Evolutionary conservation across 1,140 invertebrate species (phyloP), one percentile per base, ranked within the genome.

Genomic region (Eumeta japonica): DNA sequence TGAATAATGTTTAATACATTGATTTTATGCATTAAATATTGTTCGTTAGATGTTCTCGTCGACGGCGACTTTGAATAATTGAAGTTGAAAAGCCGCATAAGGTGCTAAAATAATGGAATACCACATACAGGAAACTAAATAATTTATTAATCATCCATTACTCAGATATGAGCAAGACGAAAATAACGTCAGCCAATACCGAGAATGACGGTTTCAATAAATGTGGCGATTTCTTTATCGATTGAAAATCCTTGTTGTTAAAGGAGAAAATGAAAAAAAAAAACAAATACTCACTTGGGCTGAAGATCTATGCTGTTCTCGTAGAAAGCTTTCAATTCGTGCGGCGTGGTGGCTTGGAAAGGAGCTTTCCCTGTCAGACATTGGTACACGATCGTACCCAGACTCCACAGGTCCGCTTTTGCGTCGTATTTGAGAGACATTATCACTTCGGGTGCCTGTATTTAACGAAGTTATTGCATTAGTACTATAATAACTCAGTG

Each of bases 351-450:
- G 24, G 97, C 97, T 74, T 95, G 89, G 74, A 99, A 99, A 27
- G 97, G 96, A 31, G 97, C 96, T 72, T 95, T 97, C 28, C 97
- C 96, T 32, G 94, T 98, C 41, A 99, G 80, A 80, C 96, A 99
- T 68, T 99, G 97, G 77, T 94, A 99, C 27, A 99, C 90, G 49
- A 99, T 99, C 4, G 97, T 99, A 32, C 97, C 97, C 45, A 99
- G 81, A 45, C 94, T 97, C 97, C 97, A 99, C 38, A 99, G 78
- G 77, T 99, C 97, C 28, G 97, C 97, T 78, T 99, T 99, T 10
- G 94, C 94, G 78, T 97, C 93, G 68, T 99, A 99, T 62, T 98
- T 92, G 32, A 96, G 75, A 2, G 95, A 98, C 96, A 99, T 98
- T 50, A 99, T 98, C 19, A 99, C 97, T 83, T 99, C 96, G 1